Evolutionary conservation across 2,888 invertebrate genomes (phyloP), one percentile per base, ranked within the genome.

Genomic region (Ochropleura leucogaster): DNA sequence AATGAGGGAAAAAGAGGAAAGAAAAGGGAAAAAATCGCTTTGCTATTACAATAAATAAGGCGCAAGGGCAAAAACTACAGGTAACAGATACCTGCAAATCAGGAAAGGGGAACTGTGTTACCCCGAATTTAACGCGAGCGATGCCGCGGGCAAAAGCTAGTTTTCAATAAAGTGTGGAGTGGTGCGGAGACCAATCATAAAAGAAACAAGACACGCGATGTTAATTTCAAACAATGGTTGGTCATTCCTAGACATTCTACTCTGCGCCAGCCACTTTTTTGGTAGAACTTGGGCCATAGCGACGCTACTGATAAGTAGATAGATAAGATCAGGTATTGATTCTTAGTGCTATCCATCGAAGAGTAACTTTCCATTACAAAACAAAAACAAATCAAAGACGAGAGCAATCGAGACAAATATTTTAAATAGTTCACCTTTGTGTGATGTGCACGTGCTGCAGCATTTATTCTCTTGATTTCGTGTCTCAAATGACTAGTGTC

Each of bases 391-490:
- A 59, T 16, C 16, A 40, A 16, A 16, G 9, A 9, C 8, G 1
- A 16, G 1, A 9, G 8, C 16, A 16, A 30, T 40, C 30, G 4
- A 59, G 7, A 59, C 40, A 40, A 40, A 59, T 16, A 40, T 8
- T 20, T 59, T 9, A 16, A 59, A 40, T 8, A 7, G 3, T 40
- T 4, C 10, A 94, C 95, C 90, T 90, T 89, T 44, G 87, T 72
- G 80, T 94, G 93, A 4, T 92, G 88, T 53, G 85, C 80, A 80
- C 87, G 89, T 2, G 85, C 92, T 51, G 87, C 82, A 81, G 89
- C 89, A 81, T 95, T 96, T 18, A 95, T 92, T 81, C 92, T 91
- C 80, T 93, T 94, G 9, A 96, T 91, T 88, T 96, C 95, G 55
- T 90, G 91, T 83, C 88, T 92, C n/a, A 95, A 85, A 82, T 94